Evolutionary conservation across 2,113 vertebrate genomes (phyloP), one percentile per base, ranked within the genome.

Genomic region (Poeciliopsis prolifica): DNA sequence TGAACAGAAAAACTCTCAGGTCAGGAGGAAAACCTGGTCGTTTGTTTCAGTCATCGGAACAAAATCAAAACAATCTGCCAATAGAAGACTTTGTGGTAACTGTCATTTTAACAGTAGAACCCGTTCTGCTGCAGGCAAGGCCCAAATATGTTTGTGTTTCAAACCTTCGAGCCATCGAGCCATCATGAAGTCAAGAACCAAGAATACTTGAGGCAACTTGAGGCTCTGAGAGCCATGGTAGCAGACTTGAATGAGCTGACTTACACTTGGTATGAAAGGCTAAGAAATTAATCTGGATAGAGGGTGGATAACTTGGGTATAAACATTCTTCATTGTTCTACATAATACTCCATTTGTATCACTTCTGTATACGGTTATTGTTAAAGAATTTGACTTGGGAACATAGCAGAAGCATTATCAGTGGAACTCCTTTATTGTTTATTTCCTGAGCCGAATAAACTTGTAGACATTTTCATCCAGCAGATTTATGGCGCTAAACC

Each of bases 361-460:
- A 68, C 17, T 80, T 64, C 26, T 68, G 15, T 24, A 44, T 8
- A 62, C 15, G 63, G 22, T 30, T 61, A 61, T 61, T 66, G 51
- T 35, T 61, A 65, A 58, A 44, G 73, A 66, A 62, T 65, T 77
- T 51, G 70, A 61, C 77, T 37, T 51, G 64, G 69, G 19, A 79
- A 62, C 48, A 69, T n/a, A 61, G 48, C 61, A 72, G 30, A 74
- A 48, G 51, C 54, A 62, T 48, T 58, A 37, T 66, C 69, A 79
- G 64, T 75, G n/a, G 68, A 68, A 72, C 67, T 72, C 48, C 77
- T 80, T 62, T 73, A 37, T 85, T 78, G 82, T 82, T 73, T 72
- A 64, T 30, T 33, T 84, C 75, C 88, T 87, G 40, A 77, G 68
- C 80, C 85, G 85, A 88, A 88, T 82, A 87, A 58, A 87, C 72